Conservation (phyloP, 2,113 vertebrate genomes). For the Ammodramus savannarum region DNA sequence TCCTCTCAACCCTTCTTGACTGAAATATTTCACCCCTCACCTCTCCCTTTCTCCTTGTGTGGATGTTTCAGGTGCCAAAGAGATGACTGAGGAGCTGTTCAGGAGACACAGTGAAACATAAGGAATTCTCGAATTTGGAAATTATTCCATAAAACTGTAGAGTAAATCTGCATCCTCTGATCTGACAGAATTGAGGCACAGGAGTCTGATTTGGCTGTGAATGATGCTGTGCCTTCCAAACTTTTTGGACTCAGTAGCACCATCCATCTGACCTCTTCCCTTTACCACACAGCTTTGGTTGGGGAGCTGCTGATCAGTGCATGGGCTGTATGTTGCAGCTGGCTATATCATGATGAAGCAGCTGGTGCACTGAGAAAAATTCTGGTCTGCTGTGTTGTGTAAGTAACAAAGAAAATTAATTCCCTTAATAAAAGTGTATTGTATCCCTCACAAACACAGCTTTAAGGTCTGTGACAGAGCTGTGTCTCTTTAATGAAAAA, state of each 20-base stretch:
- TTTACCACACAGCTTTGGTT: not conserved
- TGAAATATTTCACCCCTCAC: not conserved
- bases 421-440: not conserved
- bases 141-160: not conserved
- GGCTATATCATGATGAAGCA: not conserved
- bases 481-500: not conserved
- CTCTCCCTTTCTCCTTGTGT: not conserved
- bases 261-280: not conserved
- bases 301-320: not conserved
- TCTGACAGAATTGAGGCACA: not conserved
- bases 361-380: not conserved
- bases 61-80: not conserved
- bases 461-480: not conserved
- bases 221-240: not conserved
- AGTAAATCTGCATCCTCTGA: not conserved
- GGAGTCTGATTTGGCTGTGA: not conserved
- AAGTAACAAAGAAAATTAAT: not conserved
- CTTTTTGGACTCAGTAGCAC: not conserved
- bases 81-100: not conserved
- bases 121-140: not conserved
- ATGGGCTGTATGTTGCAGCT: rapidly evolving
- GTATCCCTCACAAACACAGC: not conserved
- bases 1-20: not conserved
- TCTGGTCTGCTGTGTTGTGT: not conserved
- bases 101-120: not conserved